Base-by-base conservation (phyloP, 2,113 vertebrate species). In the Benitochromis conjunctus region DNA sequence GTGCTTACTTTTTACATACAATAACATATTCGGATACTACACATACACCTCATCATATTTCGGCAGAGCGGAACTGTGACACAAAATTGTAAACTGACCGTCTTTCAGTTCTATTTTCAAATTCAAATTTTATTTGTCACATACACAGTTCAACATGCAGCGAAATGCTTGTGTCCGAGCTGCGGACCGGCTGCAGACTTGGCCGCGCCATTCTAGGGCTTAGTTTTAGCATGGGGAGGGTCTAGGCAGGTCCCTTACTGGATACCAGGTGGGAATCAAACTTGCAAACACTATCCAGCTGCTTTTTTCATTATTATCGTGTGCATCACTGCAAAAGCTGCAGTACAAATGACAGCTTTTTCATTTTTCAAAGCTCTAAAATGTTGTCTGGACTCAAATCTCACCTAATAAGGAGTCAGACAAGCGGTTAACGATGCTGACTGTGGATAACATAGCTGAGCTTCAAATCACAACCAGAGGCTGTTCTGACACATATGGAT, bases 401-500 rank as follows among this genome's bases (percentile, higher is more conserved):
- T 90, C 71, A 86, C 86, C 91, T 87, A 91, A 93, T 92, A 93
- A 90, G 86, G 86, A 90, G 56, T 79, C 62, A 82, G 84, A 86
- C 84, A 86, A 79, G 82, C 57, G 46, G 80, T 83, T 90, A 91
- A 92, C 89, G 89, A 88, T 76, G 82, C 86, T 60, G 82, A 86
- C 83, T 83, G 69, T 74, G 90, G 79, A 90, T 84, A 91, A 91
- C 88, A 92, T 88, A 91, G 86, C 84, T 88, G 82, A 91, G 89
- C 84, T 87, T 91, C 80, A 85, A 85, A 88, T 90, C 90, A 82
- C 82, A 58, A 89, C 88, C 86, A 91, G 83, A 90, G 91, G 85
- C 90, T 83, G 81, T 85, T 92, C 86, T 87, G 86, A 86, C 92
- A 90, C 95, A 94, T 71, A 91, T 88, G 90, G 88, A 92, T 88